These are phyloP conservation scores for Cervus canadensis DNA, from an alignment of 2,113 vertebrate species.

Conservation along the genomic window DNA sequence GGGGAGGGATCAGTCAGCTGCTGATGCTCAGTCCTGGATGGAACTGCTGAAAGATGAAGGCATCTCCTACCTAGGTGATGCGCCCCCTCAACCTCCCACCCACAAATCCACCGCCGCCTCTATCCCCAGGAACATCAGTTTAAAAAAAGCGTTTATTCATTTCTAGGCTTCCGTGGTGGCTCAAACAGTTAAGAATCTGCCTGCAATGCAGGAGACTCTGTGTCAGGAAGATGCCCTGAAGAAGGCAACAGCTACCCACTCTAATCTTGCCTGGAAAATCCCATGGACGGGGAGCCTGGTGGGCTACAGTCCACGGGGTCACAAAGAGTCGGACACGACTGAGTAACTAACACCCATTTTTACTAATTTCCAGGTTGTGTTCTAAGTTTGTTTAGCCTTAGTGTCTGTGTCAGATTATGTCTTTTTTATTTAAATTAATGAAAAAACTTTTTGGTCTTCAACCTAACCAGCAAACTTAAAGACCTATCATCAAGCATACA, in stretches of 20 bases:
- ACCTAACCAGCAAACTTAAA: background rate
- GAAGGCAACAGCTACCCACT: background rate
- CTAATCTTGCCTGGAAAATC: background rate
- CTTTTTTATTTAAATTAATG: background rate
- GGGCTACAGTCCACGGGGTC: background rate
- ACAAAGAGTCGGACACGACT: background rate
- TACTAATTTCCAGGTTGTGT: background rate
- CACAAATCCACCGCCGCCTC: background rate
- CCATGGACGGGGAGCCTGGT: background rate
- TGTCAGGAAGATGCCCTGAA: background rate
- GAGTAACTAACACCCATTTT: background rate
- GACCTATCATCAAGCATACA: background rate
- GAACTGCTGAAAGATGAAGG: background rate
- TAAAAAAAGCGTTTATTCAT: background rate
- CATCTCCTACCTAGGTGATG: background rate
- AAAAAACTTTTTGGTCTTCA: background rate
- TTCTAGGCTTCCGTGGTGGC: background rate
- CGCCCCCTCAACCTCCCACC: background rate
- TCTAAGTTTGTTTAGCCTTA: background rate
- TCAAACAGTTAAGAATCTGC: background rate
- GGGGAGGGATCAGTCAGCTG: background rate
- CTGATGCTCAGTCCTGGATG: background rate
- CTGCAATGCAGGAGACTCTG: background rate
- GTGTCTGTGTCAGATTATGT: background rate
- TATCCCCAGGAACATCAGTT: background rate